Conservation (phyloP, 2,797 vertebrate species). For the Delichon dasypus region DNA sequence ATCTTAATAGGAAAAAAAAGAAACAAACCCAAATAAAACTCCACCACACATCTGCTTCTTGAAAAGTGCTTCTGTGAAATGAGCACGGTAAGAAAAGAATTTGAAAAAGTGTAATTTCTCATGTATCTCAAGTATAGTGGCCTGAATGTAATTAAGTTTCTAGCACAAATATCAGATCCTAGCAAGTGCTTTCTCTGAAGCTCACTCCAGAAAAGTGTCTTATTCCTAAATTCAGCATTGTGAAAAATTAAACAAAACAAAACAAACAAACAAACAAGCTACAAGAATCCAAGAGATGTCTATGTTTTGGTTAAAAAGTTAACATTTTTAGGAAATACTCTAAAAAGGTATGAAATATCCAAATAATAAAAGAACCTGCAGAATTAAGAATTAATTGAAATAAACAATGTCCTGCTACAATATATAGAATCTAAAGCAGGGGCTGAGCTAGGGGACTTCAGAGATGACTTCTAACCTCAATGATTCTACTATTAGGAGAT, state of each 20-base stretch:
- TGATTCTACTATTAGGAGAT: not conserved
- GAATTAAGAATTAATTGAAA: not conserved
- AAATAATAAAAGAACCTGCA: not conserved
- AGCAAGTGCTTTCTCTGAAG: not conserved
- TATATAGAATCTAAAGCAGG: not conserved
- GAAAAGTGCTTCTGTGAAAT: not conserved
- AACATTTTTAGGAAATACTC: not conserved
- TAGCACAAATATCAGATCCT: not conserved
- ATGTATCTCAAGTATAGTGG: not conserved
- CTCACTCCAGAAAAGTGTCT: not conserved
- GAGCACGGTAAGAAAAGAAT: not conserved
- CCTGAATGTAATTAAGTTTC: not conserved
- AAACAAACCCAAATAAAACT: not conserved
- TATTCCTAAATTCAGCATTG: not conserved
- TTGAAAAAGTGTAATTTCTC: not conserved
- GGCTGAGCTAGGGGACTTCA: not conserved
- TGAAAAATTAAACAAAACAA: not conserved
- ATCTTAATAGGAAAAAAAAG: not conserved
- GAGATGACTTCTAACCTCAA: not conserved
- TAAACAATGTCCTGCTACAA: not conserved
- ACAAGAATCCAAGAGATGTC: not conserved
- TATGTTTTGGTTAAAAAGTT: not conserved
- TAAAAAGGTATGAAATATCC: not conserved
- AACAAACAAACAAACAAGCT: not conserved
- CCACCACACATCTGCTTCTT: not conserved